phyloP scores from a whole-genome alignment of 1,140 invertebrate species.

The Latrodectus geometricus region DNA sequence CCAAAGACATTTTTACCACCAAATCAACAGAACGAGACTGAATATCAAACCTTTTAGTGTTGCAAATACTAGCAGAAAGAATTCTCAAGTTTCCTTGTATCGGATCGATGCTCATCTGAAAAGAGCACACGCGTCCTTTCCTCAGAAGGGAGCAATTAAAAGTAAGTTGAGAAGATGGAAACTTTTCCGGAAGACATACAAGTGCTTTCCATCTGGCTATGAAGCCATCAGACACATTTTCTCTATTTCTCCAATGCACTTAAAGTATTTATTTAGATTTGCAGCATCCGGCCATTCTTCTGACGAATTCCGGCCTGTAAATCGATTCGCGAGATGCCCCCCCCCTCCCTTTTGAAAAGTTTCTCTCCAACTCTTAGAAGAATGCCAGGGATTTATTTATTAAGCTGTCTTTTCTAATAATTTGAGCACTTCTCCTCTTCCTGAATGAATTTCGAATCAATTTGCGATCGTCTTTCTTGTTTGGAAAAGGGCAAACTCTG shows the following conservation, averaged over 20 bases:
- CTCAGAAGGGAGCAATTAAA: slow-evolving; percentile 34
- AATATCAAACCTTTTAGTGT: slow-evolving; percentile 25
- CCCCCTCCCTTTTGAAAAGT: not conserved
- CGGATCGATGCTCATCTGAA: not conserved
- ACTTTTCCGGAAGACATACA: slow-evolving; percentile 5
- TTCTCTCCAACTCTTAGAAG: no score
- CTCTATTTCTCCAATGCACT: not conserved
- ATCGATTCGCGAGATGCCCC: not conserved
- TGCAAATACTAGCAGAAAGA: not conserved
- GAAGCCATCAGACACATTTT: not conserved
- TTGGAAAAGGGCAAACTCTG: no score
- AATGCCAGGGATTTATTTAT: not conserved
- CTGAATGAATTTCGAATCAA: not conserved
- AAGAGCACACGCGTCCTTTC: slow-evolving; percentile 1
- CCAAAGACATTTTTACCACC: slow-evolving; percentile 4
- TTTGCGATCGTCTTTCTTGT: no score
- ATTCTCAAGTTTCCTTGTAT: not conserved
- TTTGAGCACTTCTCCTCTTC: not conserved
- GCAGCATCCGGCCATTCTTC: not conserved
- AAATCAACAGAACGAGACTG: slow-evolving; percentile 1
- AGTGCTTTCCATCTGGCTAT: not conserved
- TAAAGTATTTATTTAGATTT: not conserved
- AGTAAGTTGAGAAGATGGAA: slow-evolving; percentile 12
- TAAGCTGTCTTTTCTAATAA: not conserved
- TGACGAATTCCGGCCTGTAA: not conserved